Conservation (phyloP, 2,888 invertebrate species). For the Mayetiola destructor region DNA sequence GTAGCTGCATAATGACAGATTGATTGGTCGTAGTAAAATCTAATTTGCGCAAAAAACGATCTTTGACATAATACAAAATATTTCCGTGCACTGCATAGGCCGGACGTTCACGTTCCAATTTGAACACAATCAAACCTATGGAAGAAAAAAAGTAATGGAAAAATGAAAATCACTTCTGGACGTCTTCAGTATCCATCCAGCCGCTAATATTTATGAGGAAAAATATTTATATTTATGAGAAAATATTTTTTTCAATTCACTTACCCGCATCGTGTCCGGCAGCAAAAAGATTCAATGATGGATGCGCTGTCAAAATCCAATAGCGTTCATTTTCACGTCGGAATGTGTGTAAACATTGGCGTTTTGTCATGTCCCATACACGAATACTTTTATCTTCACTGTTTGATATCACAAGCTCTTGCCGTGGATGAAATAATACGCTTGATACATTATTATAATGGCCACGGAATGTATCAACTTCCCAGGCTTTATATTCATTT, state of each 20-base stretch:
- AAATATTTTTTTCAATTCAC: slow-evolving; percentile 36
- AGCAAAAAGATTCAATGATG: slow-evolving; percentile 89
- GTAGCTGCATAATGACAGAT: slow-evolving; percentile 79
- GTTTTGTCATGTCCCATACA: slow-evolving; percentile 97
- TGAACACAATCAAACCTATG: slow-evolving; percentile 39
- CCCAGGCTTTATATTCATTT: slow-evolving; percentile 99
- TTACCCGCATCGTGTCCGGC: slow-evolving; percentile 98
- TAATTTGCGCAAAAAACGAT: slow-evolving; percentile 73
- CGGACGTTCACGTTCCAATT: slow-evolving; percentile 87
- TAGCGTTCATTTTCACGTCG: slow-evolving; percentile 92
- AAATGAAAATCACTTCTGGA: background rate
- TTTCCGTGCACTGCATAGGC: slow-evolving; percentile 91
- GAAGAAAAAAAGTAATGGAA: no score
- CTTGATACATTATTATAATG: slow-evolving; percentile 99
- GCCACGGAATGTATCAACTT: slow-evolving; percentile 97
- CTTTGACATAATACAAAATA: slow-evolving; percentile 89
- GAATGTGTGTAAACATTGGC: slow-evolving; percentile 82
- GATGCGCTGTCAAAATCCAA: slow-evolving; percentile 94
- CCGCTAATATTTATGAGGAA: background rate
- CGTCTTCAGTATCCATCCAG: no score
- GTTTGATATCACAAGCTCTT: slow-evolving; percentile 92
- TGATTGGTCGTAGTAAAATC: slow-evolving; percentile 88
- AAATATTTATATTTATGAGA: background rate
- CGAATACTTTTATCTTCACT: slow-evolving; percentile 96
- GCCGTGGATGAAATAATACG: slow-evolving; percentile 90